Conservation (phyloP, 2,888 invertebrate species). For the Mayetiola destructor region DNA sequence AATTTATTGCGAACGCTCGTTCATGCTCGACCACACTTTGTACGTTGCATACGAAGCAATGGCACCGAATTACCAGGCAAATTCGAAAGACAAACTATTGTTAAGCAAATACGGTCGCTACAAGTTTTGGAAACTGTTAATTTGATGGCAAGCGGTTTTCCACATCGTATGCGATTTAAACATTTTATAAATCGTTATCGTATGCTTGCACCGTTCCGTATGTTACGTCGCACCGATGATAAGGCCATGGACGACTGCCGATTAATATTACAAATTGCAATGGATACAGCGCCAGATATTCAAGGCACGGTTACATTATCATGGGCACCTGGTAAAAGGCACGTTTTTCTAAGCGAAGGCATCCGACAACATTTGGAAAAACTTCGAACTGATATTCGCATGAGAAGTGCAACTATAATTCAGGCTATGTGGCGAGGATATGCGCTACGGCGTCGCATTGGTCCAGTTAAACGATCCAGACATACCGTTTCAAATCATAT, state of each 20-base stretch:
- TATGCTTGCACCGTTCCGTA: conserved; percentile 66
- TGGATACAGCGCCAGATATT: conserved; percentile 42
- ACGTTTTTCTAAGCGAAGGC: conserved; percentile 88
- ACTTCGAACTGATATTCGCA: conserved; percentile 59
- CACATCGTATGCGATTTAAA: conserved; percentile 88
- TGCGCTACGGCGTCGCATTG: conserved; percentile 53
- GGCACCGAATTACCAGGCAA: conserved; percentile 63
- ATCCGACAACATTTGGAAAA: conserved; percentile 81
- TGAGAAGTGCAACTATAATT: conserved; percentile 67
- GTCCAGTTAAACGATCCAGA: conserved; percentile 27
- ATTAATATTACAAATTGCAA: conserved; percentile 56
- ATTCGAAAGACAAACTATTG: conserved; percentile 72
- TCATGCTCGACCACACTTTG: conserved; percentile 88
- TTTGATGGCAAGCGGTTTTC: conserved; percentile 88
- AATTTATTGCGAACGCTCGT: conserved; percentile 81
- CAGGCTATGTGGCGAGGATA: conserved; percentile 77
- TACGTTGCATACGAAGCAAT: conserved; percentile 83
- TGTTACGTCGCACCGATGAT: conserved; percentile 48
- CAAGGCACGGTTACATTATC: conserved; percentile 52
- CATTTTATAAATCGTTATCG: conserved; percentile 78
- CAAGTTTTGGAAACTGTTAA: conserved; percentile 90
- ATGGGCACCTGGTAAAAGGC: conserved; percentile 85
- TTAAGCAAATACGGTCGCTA: conserved; percentile 76
- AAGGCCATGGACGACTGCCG: conserved; percentile 63
- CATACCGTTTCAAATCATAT: background rate